phyloP scores from a whole-genome alignment of 2,888 invertebrate species.

The Tanypteryx hageni region DNA sequence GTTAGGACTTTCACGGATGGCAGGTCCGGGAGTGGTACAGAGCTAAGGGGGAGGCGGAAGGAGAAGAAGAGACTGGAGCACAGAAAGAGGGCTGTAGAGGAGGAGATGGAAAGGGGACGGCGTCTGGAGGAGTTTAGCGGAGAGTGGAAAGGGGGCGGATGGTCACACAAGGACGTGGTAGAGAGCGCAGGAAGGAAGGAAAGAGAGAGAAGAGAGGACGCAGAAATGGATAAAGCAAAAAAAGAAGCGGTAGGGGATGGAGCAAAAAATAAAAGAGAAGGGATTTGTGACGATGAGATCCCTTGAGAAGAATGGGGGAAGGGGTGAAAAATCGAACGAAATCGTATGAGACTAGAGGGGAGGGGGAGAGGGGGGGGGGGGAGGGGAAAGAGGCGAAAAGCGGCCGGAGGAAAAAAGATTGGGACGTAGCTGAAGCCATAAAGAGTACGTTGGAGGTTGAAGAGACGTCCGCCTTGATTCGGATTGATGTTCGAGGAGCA shows the following conservation, averaged over 20 bases:
- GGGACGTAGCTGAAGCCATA: neutral
- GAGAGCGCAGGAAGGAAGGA: neutral
- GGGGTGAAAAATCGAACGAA: neutral
- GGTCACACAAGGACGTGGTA: neutral
- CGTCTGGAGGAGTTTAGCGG: neutral
- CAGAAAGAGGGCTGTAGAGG: neutral
- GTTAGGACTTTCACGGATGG: constrained; percentile 20
- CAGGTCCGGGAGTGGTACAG: neutral
- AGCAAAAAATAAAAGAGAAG: neutral
- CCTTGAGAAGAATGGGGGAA: neutral
- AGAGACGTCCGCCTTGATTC: neutral
- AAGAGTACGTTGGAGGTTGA: neutral
- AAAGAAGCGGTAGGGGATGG: neutral
- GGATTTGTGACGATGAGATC: neutral
- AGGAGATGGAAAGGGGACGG: neutral
- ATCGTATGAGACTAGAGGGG: neutral
- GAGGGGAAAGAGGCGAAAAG: neutral
- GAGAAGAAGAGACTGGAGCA: neutral
- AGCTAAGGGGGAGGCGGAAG: neutral
- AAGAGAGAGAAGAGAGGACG: neutral
- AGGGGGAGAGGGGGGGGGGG: neutral
- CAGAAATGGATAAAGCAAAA: neutral
- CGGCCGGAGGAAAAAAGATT: neutral
- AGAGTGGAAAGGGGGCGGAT: neutral
- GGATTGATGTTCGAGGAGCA: constrained; percentile 7